Evolutionary conservation across 92 coral and sea anemone species (phyloP).

Genomic region (Umimayanthus chanpuru): DNA sequence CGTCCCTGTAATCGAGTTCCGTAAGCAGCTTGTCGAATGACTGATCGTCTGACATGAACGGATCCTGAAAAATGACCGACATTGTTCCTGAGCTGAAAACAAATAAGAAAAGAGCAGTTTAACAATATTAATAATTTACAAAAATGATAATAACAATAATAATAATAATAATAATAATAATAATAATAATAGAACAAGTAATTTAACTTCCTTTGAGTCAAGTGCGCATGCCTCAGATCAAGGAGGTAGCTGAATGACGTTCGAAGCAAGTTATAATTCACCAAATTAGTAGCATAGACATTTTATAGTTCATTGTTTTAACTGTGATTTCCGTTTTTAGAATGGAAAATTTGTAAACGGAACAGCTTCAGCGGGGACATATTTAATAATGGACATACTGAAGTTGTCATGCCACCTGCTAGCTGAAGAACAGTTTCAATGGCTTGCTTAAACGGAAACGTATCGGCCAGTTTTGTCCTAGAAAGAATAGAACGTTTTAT

Average conservation of each 20-base stretch:
- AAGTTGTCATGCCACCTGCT: background rate
- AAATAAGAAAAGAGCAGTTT: background rate
- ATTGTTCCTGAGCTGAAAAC: conserved; percentile 19
- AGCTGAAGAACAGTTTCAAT: background rate
- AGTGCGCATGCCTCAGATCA: conserved; percentile 7
- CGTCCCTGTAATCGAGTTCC: conserved; percentile 34
- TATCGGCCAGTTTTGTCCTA: background rate
- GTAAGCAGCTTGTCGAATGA: conserved; percentile 33
- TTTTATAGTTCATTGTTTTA: no score
- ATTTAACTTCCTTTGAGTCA: background rate
- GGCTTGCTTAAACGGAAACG: background rate
- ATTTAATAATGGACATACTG: background rate
- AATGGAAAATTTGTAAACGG: no score
- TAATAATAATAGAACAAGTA: no score
- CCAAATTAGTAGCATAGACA: background rate
- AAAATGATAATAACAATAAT: no score
- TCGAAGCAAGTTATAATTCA: background rate
- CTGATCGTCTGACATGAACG: no score
- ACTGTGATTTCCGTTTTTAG: background rate
- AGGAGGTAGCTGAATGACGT: background rate
- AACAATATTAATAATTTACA: no score
- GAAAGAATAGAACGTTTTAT: no score
- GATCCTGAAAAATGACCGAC: conserved; percentile 45
- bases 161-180: no score
- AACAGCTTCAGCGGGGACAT: no score